Base-by-base conservation (phyloP, 2,113 vertebrate genomes). In the Pachyramphus minor region DNA sequence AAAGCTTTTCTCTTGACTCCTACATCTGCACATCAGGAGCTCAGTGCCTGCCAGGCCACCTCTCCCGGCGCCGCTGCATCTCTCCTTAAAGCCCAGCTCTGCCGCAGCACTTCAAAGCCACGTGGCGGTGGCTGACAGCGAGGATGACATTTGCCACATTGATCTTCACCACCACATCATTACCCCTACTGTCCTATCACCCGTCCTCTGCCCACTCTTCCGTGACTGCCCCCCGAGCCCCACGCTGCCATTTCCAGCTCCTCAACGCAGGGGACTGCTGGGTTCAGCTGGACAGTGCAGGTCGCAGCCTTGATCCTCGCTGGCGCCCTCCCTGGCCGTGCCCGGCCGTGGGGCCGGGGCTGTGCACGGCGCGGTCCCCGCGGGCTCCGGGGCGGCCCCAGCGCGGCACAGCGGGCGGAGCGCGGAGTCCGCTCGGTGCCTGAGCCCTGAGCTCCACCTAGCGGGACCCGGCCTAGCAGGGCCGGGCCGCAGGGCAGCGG, bases 401-500 rank as follows among this genome's bases (percentile, higher is more conserved):
- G 77, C 39, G 27, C 28, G 37, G 47, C 59, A 9, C 37, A 11
- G 62, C 37, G 64, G 63, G 37, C 63, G 16, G 37, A 8, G 33
- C 18, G 39, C 64, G 9, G 55, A 33, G 41, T 28, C 39, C 3
- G 64, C 21, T 42, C 59, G 31, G 59, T 58, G 35, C 22, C 42
- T 66, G 76, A 50, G 59, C 31, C 59, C 68, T 50, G 86, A 89
- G 86, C 86, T 74, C 86, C 86, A 80, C 49, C 86, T 89, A 89
- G 87, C 35, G 87, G 87, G 63, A 30, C 62, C 52, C 22, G 12
- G 31, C 28, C 17, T 11, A 9, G 10, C 6, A 16, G 10, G 30
- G 33, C 62, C 42, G 33, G 35, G 33, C 47, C 56, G 1, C 31
- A 11, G 64, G 44, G 22, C 22, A 5, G 44, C 8, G 44, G 25